These are phyloP conservation scores for Poeciliopsis occidentalis DNA, from an alignment of 2,113 vertebrate species.

Conservation along the genomic window DNA sequence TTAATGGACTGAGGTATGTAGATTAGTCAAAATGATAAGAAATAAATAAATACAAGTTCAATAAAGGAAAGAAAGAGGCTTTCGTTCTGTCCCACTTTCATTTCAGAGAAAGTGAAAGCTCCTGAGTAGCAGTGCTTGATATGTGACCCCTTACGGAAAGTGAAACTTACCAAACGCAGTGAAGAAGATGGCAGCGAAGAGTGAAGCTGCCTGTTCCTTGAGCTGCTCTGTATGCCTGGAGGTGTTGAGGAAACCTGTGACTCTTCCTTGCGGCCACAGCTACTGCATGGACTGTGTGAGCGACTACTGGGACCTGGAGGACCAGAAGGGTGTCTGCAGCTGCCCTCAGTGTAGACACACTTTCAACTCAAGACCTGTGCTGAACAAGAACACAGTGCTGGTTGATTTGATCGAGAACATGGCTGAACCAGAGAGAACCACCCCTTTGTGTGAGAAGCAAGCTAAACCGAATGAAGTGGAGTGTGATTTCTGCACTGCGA, in stretches of 20 bases:
- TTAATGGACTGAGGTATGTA: too few relatives aligned
- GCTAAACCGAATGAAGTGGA: slow-evolving; percentile 18
- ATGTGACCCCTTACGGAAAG: not conserved
- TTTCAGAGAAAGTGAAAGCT: not conserved
- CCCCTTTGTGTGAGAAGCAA: not conserved
- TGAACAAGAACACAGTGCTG: slow-evolving; percentile 51
- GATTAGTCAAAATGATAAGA: too few relatives aligned
- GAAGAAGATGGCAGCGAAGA: slow-evolving; percentile 52
- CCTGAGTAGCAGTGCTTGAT: not conserved
- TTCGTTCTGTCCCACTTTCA: not conserved
- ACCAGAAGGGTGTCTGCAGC: slow-evolving; percentile 15
- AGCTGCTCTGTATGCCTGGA: slow-evolving; percentile 54
- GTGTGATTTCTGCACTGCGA: slow-evolving; percentile 54
- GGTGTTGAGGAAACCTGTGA: slow-evolving; percentile 26
- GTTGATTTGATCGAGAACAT: slow-evolving; percentile 13
- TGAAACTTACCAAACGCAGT: slow-evolving; percentile 9
- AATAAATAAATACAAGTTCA: too few relatives aligned
- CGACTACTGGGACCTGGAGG: slow-evolving; percentile 37
- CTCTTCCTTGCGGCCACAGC: slow-evolving; percentile 52
- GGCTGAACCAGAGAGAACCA: not conserved
- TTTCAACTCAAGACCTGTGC: slow-evolving; percentile 30
- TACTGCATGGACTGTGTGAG: slow-evolving; percentile 53
- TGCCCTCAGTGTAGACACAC: slow-evolving; percentile 50
- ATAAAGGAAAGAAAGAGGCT: not conserved
- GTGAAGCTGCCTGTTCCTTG: slow-evolving; percentile 45